Conservation (phyloP, 1,140 invertebrate genomes). For the Alviniconcha marisindica region DNA sequence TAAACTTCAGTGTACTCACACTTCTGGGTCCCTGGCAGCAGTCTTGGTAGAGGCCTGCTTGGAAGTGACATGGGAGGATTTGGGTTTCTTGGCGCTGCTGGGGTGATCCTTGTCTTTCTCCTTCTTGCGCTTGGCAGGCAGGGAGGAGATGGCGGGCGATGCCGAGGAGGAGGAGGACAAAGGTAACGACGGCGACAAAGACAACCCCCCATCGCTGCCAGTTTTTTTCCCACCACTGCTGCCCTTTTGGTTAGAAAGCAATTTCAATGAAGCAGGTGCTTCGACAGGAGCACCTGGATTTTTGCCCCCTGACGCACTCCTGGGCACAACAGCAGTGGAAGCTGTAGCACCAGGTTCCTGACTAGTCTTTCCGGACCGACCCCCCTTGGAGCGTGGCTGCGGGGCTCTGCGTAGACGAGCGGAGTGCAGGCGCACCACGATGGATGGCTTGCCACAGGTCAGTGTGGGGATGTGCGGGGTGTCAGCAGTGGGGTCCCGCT, state of each 20-base stretch:
- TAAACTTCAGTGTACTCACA: too few species aligned
- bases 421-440: background rate
- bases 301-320: background rate
- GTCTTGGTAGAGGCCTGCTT: too few species aligned
- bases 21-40: too few species aligned
- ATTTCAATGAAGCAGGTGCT: background rate
- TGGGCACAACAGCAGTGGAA: background rate
- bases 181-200: background rate
- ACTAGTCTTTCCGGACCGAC: background rate
- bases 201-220: background rate
- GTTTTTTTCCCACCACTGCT: background rate
- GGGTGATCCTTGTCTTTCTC: background rate
- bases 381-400: background rate
- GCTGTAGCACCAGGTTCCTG: background rate
- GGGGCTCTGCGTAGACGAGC: background rate
- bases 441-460: slow-evolving; percentile 31
- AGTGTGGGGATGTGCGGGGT: background rate
- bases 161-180: too few species aligned
- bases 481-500: background rate
- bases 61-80: background rate
- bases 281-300: background rate
- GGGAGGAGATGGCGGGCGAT: background rate
- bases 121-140: slow-evolving; percentile 18
- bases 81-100: slow-evolving; percentile 5
- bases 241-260: background rate